These are phyloP conservation scores for Aporrectodea caliginosa DNA, from an alignment of 1,140 invertebrate genomes.

Conservation along the genomic window DNA sequence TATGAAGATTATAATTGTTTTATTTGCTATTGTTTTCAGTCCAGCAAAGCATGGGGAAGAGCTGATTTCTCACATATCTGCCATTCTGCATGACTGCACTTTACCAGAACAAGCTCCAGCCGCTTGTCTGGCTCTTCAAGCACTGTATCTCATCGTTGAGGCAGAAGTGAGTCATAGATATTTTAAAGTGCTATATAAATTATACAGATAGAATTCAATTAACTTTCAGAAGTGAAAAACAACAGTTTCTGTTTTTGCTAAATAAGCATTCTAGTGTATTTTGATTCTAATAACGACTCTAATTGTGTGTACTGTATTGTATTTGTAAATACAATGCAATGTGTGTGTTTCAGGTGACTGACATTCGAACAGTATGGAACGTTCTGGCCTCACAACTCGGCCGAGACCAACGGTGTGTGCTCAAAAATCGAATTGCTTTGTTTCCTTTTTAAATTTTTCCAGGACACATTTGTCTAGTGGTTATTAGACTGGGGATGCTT, in stretches of 20 bases:
- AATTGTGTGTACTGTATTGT: too few relatives aligned
- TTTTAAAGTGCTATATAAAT: neutral
- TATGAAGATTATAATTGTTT: neutral
- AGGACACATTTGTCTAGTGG: too few relatives aligned
- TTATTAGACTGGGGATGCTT: too few relatives aligned
- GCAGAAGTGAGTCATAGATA: neutral
- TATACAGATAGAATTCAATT: too few relatives aligned
- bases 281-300: too few relatives aligned
- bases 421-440: too few relatives aligned
- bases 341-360: neutral
- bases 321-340: neutral
- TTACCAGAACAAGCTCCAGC: neutral
- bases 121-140: neutral
- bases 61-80: neutral
- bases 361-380: neutral
- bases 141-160: neutral
- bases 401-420: neutral
- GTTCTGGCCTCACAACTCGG: neutral
- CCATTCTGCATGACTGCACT: neutral
- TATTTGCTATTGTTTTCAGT: neutral
- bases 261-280: too few relatives aligned
- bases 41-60: neutral
- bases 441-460: too few relatives aligned
- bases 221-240: too few relatives aligned
- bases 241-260: too few relatives aligned